Evolutionary conservation across 2,797 vertebrate genomes (phyloP).

Genomic region (Anisognathus igniventris): DNA sequence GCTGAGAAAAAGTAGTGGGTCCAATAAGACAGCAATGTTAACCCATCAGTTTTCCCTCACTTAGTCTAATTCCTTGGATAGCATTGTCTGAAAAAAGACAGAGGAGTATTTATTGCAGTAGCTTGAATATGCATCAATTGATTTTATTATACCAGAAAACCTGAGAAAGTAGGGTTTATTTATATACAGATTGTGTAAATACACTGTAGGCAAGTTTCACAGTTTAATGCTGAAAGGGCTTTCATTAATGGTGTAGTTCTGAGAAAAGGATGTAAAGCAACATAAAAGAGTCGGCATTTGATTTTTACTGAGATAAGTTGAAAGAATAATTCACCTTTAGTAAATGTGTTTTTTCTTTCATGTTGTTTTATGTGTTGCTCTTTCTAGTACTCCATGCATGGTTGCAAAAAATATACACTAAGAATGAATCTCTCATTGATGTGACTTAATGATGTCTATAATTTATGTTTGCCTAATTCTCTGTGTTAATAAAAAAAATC

Average conservation of each 20-base stretch:
- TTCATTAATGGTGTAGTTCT: background rate
- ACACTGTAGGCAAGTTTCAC: constrained; percentile 11
- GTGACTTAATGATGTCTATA: background rate
- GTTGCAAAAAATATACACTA: background rate
- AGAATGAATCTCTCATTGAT: background rate
- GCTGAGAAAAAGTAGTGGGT: background rate
- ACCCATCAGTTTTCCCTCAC: background rate
- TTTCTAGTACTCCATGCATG: background rate
- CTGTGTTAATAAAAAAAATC: background rate
- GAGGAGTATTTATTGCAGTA: background rate
- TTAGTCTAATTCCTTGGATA: background rate
- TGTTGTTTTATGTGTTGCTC: background rate
- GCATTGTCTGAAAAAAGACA: background rate
- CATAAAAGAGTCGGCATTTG: background rate
- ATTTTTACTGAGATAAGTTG: constrained; percentile 28
- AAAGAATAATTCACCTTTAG: constrained; percentile 7
- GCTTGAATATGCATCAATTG: background rate
- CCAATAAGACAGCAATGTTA: background rate
- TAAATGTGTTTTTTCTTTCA: background rate
- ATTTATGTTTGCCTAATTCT: background rate
- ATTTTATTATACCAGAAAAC: constrained; percentile 5
- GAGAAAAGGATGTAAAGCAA: background rate
- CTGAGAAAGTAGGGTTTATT: background rate
- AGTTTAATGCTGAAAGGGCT: background rate
- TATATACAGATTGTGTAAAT: background rate